phyloP scores from a whole-genome alignment of 2,888 invertebrate species.

The Lochmaea crataegi region DNA sequence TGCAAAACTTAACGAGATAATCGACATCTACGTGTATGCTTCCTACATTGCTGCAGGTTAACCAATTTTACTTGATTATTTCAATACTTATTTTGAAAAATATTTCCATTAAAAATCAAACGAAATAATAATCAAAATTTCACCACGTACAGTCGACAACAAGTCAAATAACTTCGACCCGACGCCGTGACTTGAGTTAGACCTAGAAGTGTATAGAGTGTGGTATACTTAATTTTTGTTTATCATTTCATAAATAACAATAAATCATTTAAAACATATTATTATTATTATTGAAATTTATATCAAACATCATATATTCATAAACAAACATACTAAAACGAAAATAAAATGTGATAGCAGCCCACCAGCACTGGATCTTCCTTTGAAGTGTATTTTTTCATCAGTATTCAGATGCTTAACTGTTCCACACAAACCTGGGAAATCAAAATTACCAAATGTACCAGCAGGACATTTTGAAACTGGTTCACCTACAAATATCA shows the following conservation, averaged over 20 bases:
- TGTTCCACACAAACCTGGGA: slow-evolving; percentile 6
- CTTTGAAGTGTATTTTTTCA: neutral
- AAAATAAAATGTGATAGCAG: neutral
- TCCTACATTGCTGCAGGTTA: neutral
- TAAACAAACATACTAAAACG: neutral
- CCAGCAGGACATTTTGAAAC: slow-evolving; percentile 8
- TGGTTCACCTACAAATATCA: neutral
- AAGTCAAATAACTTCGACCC: too few species aligned
- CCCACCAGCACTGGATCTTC: neutral
- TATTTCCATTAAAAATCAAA: too few species aligned
- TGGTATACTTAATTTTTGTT: too few species aligned
- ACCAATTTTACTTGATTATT: neutral
- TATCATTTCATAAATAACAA: too few species aligned
- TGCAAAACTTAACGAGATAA: slow-evolving; percentile 9
- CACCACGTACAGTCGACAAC: too few species aligned
- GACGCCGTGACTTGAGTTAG: too few species aligned
- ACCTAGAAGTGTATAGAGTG: too few species aligned
- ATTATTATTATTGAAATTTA: too few species aligned
- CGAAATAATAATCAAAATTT: too few species aligned
- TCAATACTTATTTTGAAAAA: neutral
- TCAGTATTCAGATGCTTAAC: neutral
- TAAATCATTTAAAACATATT: too few species aligned
- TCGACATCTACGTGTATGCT: neutral
- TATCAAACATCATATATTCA: too few species aligned
- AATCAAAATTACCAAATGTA: neutral